A percentile compares a stretch with the other conserved stretches of the same genome.
phyloP scores from a whole-genome alignment of 2,888 invertebrate species.

The Chrysolina americana region DNA sequence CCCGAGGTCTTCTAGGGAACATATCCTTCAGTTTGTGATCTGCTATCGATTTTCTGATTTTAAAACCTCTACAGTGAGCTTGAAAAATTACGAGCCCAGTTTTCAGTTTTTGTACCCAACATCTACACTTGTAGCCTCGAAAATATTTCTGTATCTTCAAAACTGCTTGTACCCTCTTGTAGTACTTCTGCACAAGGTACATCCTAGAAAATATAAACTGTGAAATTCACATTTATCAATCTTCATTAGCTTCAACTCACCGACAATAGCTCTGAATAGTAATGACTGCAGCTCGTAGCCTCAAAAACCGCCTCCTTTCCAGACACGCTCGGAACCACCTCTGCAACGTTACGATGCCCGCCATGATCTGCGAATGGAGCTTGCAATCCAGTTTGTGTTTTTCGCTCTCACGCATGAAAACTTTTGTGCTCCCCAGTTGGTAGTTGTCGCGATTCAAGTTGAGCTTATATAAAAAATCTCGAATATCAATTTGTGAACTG shows the following conservation, averaged over 20 bases:
- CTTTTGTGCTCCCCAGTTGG: slow-evolving; percentile 79
- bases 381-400: slow-evolving; percentile 93
- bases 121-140: slow-evolving; percentile 79
- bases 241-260: slow-evolving; percentile 20
- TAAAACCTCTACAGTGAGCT: slow-evolving; percentile 79
- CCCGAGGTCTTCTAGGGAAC: slow-evolving; percentile 45
- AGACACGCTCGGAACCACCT: slow-evolving; percentile 90
- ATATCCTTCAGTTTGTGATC: slow-evolving; percentile 64
- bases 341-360: slow-evolving; percentile 92
- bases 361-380: slow-evolving; percentile 94
- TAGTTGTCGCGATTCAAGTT: slow-evolving; percentile 92
- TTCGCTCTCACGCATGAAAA: slow-evolving; percentile 94
- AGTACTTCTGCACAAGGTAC: slow-evolving; percentile 74
- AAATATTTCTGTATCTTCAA: slow-evolving; percentile 85
- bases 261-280: slow-evolving; percentile 82
- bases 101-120: slow-evolving; percentile 78
- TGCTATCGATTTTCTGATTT: slow-evolving; percentile 74
- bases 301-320: slow-evolving; percentile 83
- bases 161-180: slow-evolving; percentile 73
- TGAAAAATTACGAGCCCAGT: slow-evolving; percentile 78
- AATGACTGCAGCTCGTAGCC: slow-evolving; percentile 81
- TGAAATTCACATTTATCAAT: too few relatives aligned
- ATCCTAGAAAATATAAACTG: slow-evolving; percentile 67
- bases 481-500: slow-evolving; percentile 89
- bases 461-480: slow-evolving; percentile 85